phyloP scores from a whole-genome alignment of 2,888 invertebrate species.

The Cataglyphis livida region DNA sequence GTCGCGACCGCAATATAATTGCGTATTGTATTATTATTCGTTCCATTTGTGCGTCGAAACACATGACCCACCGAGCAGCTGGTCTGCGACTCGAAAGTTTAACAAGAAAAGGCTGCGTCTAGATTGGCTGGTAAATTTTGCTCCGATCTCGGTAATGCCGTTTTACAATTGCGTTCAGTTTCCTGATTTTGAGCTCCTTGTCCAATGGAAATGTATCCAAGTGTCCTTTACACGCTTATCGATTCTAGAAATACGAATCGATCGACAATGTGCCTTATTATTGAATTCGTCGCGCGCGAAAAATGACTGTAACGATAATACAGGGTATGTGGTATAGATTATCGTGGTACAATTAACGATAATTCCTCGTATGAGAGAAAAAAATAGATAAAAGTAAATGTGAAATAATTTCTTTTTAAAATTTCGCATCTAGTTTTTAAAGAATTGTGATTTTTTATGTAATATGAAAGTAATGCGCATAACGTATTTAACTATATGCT shows the following conservation, averaged over 20 bases:
- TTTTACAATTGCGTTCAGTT: slow-evolving; percentile 53
- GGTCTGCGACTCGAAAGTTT: slow-evolving; percentile 81
- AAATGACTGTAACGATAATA: neutral
- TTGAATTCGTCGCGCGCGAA: slow-evolving; percentile 14
- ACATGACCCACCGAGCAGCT: slow-evolving; percentile 84
- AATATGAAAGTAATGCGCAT: neutral
- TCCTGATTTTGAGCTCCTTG: slow-evolving; percentile 2
- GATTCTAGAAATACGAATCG: neutral
- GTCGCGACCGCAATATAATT: slow-evolving; percentile 42
- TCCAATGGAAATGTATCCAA: slow-evolving; percentile 14
- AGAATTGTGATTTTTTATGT: neutral
- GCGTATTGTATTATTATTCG: slow-evolving; percentile 49
- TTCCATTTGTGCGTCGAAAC: slow-evolving; percentile 62
- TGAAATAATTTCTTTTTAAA: slow-evolving; percentile 1
- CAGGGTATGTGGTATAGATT: slow-evolving; percentile 4
- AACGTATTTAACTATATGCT: neutral
- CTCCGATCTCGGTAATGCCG: slow-evolving; percentile 55
- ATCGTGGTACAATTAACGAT: slow-evolving; percentile 23
- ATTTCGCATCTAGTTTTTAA: neutral
- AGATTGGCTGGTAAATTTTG: slow-evolving; percentile 60
- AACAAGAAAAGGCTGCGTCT: slow-evolving; percentile 56
- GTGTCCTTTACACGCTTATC: slow-evolving; percentile 24
- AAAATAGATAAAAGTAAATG: neutral
- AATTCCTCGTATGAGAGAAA: neutral
- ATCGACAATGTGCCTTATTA: slow-evolving; percentile 40